Percentiles rank a stretch among this genome's conserved stretches.
These are phyloP conservation scores for Acanthaster planci DNA, from an alignment of 35 echinoderm and acorn worm species.

Conservation along the genomic window DNA sequence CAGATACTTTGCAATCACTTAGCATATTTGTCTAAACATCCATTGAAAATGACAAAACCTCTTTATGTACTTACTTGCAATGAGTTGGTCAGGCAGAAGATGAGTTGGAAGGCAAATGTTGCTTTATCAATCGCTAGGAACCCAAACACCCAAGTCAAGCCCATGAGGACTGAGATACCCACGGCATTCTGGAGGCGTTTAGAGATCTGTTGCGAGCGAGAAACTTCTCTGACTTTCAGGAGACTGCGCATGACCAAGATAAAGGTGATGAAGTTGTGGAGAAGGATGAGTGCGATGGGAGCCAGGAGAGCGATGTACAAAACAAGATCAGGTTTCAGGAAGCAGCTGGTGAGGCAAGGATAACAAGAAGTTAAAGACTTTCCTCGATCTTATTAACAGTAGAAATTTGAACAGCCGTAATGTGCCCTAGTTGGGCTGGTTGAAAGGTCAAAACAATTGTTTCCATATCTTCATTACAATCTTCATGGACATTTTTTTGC, in stretches of 20 bases:
- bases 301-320: constrained; percentile 60
- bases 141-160: constrained; percentile 43
- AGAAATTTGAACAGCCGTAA: not conserved
- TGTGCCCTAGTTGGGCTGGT: not conserved
- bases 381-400: not conserved
- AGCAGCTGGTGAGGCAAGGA: constrained; percentile 50
- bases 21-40: too few species aligned
- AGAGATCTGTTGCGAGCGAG: constrained; percentile 25
- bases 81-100: constrained; percentile 50
- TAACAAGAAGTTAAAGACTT: not conserved
- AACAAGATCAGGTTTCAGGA: constrained; percentile 45
- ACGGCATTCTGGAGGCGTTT: constrained; percentile 43
- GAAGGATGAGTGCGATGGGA: constrained; percentile 62
- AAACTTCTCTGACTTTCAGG: constrained; percentile 45
- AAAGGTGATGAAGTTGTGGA: constrained; percentile 73
- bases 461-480: not conserved
- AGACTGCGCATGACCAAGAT: constrained; percentile 59
- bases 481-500: not conserved
- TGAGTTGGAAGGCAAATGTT: constrained; percentile 30
- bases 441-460: not conserved
- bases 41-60: too few species aligned
- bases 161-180: constrained; percentile 49
- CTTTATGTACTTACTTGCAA: constrained; percentile 32
- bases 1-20: too few species aligned
- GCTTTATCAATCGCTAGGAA: constrained; percentile 47